Conservation (phyloP, 2,113 vertebrate genomes). For the Rousettus leschenaultii region DNA sequence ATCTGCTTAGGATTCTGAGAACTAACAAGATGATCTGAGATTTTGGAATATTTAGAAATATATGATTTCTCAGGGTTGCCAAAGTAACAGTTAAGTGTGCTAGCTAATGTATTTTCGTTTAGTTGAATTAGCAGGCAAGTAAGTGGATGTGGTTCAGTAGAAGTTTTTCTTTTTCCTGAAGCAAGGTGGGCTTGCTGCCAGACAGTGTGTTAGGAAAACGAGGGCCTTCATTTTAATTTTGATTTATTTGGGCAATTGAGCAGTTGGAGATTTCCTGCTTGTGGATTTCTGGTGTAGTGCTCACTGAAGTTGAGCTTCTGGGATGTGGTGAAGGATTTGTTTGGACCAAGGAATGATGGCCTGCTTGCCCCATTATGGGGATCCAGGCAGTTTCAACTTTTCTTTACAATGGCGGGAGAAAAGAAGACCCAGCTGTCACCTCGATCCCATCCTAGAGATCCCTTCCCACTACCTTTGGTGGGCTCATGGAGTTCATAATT, state of each 20-base stretch:
- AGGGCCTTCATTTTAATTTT: slow-evolving; percentile 20
- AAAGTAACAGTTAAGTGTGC: background rate
- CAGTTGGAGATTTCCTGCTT: background rate
- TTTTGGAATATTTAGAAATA: background rate
- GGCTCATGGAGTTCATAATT: background rate
- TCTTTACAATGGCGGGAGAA: background rate
- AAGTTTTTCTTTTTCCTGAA: background rate
- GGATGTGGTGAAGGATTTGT: background rate
- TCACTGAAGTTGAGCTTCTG: background rate
- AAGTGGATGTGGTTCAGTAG: background rate
- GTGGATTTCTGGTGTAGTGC: background rate
- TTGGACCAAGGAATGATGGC: background rate
- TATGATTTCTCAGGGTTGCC: background rate
- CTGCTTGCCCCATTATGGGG: background rate
- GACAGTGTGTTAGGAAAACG: background rate
- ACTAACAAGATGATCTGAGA: background rate
- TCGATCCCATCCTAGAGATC: background rate
- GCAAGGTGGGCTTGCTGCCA: background rate
- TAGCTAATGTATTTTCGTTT: background rate
- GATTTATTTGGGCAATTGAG: background rate
- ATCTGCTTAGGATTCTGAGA: background rate
- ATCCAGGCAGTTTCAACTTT: background rate
- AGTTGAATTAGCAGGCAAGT: background rate
- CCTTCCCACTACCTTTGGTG: background rate
- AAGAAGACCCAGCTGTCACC: background rate